Conservation (phyloP, 2,888 invertebrate species). For the Bunonema sp. region DNA sequence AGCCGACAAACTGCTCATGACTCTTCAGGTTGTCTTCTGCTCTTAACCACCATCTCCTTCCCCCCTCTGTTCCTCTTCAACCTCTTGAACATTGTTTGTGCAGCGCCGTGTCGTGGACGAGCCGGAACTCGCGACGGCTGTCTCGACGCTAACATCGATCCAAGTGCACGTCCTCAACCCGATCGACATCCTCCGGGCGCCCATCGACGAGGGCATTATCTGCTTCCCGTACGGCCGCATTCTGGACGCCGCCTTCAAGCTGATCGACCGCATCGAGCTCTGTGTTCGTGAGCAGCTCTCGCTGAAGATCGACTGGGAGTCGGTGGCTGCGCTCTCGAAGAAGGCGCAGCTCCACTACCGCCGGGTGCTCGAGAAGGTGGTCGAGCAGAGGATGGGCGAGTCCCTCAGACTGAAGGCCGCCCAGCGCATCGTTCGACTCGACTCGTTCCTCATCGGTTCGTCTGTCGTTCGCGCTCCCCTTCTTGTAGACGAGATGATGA, state of each 20-base stretch:
- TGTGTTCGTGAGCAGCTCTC: background rate
- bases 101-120: background rate
- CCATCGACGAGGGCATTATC: slow-evolving; percentile 38
- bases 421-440: slow-evolving; percentile 33
- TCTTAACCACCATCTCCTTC: background rate
- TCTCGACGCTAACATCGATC: slow-evolving; percentile 1
- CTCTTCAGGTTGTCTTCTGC: slow-evolving; percentile 9
- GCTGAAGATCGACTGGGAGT: slow-evolving; percentile 19
- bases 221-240: slow-evolving; percentile 39
- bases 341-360: slow-evolving; percentile 31
- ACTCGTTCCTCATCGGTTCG: slow-evolving; percentile 38
- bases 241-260: slow-evolving; percentile 25
- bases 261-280: slow-evolving; percentile 21
- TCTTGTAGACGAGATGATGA: too few relatives aligned
- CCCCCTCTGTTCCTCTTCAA: background rate
- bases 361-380: slow-evolving; percentile 17
- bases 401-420: slow-evolving; percentile 31
- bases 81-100: too few relatives aligned
- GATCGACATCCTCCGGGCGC: slow-evolving; percentile 36
- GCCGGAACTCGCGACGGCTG: background rate
- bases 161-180: slow-evolving; percentile 40
- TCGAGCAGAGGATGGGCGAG: slow-evolving; percentile 34
- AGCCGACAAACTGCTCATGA: slow-evolving; percentile 22
- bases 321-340: slow-evolving; percentile 22
- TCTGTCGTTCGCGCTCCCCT: too few relatives aligned